Evolutionary conservation across 2,113 vertebrate species (phyloP).

Genomic region (Verasper variegatus): DNA sequence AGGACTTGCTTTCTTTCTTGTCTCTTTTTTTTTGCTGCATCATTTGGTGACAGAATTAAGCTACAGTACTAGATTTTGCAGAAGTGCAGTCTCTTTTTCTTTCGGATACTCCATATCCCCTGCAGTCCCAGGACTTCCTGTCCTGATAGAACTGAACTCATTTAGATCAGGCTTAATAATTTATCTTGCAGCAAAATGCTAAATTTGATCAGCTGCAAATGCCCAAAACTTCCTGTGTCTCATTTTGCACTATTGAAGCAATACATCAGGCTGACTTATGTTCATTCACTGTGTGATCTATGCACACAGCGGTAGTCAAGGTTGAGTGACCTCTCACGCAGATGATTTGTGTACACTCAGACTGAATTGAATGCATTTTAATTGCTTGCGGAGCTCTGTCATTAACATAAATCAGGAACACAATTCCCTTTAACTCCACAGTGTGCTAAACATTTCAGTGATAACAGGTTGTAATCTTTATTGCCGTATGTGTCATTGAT

Average conservation of each 20-base stretch:
- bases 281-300: constrained; percentile 46
- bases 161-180: constrained; percentile 29
- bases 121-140: constrained; percentile 28
- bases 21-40: constrained; percentile 44
- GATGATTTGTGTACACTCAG: constrained; percentile 68
- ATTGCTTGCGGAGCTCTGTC: constrained; percentile 56
- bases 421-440: constrained; percentile 62
- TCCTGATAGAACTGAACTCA: constrained; percentile 37
- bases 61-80: constrained; percentile 75
- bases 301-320: constrained; percentile 45
- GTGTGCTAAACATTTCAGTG: constrained; percentile 73
- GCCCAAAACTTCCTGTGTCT: constrained; percentile 1
- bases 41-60: constrained; percentile 63
- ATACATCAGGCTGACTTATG: constrained; percentile 32
- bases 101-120: constrained; percentile 55
- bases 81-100: constrained; percentile 72
- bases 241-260: constrained; percentile 29
- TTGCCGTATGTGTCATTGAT: constrained; percentile 73
- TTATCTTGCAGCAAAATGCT: constrained; percentile 36
- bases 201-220: constrained; percentile 35
- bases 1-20: constrained; percentile 54
- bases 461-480: constrained; percentile 78
- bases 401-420: constrained; percentile 71
- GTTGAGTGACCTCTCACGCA: constrained; percentile 65
- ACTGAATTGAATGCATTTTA: constrained; percentile 63